A percentile compares a stretch with the other conserved stretches of the same genome.
Evolutionary conservation across 2,888 invertebrate species (phyloP).

Genomic region (Bimastos eiseni): DNA sequence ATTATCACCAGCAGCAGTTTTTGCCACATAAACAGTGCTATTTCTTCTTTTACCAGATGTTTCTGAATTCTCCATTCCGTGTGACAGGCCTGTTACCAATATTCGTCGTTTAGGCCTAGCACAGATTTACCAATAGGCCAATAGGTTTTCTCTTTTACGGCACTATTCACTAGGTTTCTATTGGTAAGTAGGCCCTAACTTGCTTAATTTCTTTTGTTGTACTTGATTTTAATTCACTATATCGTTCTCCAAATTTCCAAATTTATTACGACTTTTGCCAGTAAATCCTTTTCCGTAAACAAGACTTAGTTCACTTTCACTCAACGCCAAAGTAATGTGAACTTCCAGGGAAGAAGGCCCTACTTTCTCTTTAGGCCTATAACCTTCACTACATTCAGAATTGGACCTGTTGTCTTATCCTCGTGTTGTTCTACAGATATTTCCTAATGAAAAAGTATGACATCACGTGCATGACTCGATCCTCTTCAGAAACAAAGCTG

Average conservation of each 20-base stretch:
- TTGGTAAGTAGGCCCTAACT: neutral
- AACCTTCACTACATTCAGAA: neutral
- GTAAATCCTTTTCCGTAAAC: neutral
- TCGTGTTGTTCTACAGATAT: neutral
- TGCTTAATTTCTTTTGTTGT: neutral
- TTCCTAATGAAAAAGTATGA: neutral
- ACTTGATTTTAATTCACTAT: neutral
- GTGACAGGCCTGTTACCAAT: neutral
- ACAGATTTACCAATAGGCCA: neutral
- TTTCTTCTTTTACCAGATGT: neutral
- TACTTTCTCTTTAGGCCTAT: neutral
- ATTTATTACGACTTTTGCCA: neutral
- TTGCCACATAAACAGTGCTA: slow-evolving; percentile 3
- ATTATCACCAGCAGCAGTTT: neutral
- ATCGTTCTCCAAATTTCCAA: neutral
- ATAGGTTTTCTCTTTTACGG: neutral
- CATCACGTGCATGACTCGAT: neutral
- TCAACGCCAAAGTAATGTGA: neutral
- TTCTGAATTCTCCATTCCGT: neutral
- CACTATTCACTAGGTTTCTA: neutral
- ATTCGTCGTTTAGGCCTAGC: neutral
- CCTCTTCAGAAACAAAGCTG: neutral
- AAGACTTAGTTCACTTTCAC: slow-evolving; percentile 9
- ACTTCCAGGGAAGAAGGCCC: neutral
- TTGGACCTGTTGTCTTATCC: neutral